These are phyloP conservation scores for Alloplasta piceator DNA, from an alignment of 2,888 invertebrate genomes.

Conservation along the genomic window DNA sequence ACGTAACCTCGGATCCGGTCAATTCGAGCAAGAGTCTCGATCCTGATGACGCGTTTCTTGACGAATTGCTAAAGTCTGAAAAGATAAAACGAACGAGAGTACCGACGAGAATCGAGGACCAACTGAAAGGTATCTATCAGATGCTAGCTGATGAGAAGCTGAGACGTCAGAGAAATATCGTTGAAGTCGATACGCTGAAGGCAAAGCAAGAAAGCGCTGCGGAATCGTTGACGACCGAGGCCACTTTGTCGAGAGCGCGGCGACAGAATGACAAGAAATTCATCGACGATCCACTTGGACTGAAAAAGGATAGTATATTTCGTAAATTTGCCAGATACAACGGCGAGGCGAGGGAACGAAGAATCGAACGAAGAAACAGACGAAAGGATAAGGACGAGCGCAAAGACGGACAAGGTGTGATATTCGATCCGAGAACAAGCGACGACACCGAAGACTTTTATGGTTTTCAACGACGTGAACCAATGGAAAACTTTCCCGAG, in stretches of 20 bases:
- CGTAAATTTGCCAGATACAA: slow-evolving; percentile 15
- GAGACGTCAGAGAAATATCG: slow-evolving; percentile 29
- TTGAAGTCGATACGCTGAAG: background rate
- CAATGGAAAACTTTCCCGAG: slow-evolving; percentile 69
- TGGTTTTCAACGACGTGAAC: slow-evolving; percentile 68
- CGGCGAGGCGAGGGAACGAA: slow-evolving; percentile 66
- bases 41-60: slow-evolving; percentile 63
- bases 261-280: slow-evolving; percentile 59
- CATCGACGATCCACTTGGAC: slow-evolving; percentile 62
- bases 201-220: background rate
- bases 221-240: background rate
- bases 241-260: slow-evolving; percentile 30
- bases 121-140: slow-evolving; percentile 65
- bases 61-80: slow-evolving; percentile 68
- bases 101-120: slow-evolving; percentile 67
- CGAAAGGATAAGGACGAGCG: slow-evolving; percentile 55
- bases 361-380: slow-evolving; percentile 45
- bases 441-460: slow-evolving; percentile 72
- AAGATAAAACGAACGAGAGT: slow-evolving; percentile 68
- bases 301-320: slow-evolving; percentile 53
- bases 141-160: slow-evolving; percentile 63
- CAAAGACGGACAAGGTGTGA: slow-evolving; percentile 35
- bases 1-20: slow-evolving; percentile 33
- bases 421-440: slow-evolving; percentile 46
- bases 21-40: slow-evolving; percentile 2